Conservation (phyloP, 2,888 invertebrate genomes). For the Lepas anatifera region DNA sequence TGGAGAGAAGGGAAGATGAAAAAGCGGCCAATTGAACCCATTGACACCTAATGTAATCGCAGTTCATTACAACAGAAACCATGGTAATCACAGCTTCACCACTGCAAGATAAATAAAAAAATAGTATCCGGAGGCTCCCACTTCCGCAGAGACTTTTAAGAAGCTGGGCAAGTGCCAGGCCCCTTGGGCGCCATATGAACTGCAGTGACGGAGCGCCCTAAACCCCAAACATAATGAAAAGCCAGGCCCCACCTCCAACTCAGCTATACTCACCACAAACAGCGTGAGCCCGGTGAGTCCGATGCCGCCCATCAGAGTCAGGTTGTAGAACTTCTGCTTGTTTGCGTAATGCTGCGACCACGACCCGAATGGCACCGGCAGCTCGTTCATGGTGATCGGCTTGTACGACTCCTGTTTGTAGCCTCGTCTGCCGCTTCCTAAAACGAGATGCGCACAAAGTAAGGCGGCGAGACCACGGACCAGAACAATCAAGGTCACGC, state of each 20-base stretch:
- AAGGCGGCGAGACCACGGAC: no score
- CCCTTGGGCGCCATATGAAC: no score
- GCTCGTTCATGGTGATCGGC: slow-evolving; percentile 52
- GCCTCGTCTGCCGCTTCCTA: slow-evolving; percentile 14
- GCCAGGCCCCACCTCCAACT: no score
- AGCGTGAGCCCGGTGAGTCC: slow-evolving; percentile 38
- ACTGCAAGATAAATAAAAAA: no score
- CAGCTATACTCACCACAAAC: slow-evolving; percentile 29
- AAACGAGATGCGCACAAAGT: background rate
- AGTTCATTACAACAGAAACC: no score
- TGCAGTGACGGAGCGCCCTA: background rate
- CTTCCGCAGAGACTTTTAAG: no score
- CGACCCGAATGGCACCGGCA: slow-evolving; percentile 61
- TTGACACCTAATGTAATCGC: no score
- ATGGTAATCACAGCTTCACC: no score
- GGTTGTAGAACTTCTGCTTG: slow-evolving; percentile 55
- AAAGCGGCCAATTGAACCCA: no score
- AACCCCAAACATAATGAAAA: background rate
- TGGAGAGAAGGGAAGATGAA: no score
- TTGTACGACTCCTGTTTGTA: slow-evolving; percentile 24
- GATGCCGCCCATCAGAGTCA: slow-evolving; percentile 47
- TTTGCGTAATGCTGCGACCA: slow-evolving; percentile 58
- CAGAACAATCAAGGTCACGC: no score
- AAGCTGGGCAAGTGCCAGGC: background rate
- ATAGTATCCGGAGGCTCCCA: no score